These are phyloP conservation scores for Plodia interpunctella DNA, from an alignment of 1,140 invertebrate species.

Conservation along the genomic window DNA sequence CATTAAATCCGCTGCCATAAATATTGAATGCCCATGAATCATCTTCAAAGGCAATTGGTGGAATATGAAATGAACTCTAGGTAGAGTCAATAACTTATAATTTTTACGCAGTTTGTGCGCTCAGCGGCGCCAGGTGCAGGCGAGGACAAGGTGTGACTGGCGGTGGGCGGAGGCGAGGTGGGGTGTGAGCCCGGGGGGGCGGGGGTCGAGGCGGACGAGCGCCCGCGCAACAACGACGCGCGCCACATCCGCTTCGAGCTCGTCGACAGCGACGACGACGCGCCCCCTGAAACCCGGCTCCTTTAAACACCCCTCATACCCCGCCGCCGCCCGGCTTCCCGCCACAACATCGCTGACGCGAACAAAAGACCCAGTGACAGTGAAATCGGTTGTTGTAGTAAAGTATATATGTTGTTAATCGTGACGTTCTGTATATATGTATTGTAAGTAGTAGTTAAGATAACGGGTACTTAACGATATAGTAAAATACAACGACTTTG, in stretches of 20 bases:
- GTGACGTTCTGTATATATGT: not conserved
- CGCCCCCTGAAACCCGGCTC: constrained; percentile 43
- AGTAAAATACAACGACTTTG: not conserved
- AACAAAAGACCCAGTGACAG: not conserved
- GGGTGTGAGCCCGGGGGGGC: constrained; percentile 13
- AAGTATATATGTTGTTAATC: not conserved
- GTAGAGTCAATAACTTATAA: too few species aligned
- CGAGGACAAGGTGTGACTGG: constrained; percentile 80
- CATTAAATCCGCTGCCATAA: too few species aligned
- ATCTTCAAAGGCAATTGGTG: too few species aligned
- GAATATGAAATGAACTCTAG: too few species aligned
- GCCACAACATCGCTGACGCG: not conserved
- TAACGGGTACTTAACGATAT: not conserved
- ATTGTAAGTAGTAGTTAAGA: constrained; percentile 1
- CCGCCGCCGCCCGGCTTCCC: constrained; percentile 1
- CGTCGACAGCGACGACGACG: constrained; percentile 60
- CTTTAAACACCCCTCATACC: constrained; percentile 28
- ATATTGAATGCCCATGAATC: too few species aligned
- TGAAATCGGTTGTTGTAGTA: not conserved
- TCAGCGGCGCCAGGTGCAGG: constrained; percentile 76
- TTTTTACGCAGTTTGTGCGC: constrained; percentile 76
- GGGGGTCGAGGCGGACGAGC: constrained; percentile 17
- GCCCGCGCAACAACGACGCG: constrained; percentile 25
- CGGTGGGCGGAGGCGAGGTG: constrained; percentile 52
- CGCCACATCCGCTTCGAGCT: constrained; percentile 61